phyloP scores from a whole-genome alignment of 2,797 vertebrate genomes.

The Premnoplex brunnescens region DNA sequence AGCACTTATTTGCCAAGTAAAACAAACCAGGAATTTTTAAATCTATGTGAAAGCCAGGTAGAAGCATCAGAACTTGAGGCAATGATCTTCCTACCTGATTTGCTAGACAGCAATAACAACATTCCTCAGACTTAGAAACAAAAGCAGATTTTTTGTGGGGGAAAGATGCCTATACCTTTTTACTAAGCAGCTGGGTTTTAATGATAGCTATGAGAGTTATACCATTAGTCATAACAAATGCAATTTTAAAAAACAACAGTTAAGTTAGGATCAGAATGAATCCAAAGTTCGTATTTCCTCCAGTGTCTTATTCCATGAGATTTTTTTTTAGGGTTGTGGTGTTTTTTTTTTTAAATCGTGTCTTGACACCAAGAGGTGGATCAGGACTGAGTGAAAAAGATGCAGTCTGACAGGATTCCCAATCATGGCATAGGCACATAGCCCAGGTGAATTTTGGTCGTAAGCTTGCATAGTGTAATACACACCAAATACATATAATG shows the following conservation, averaged over 20 bases:
- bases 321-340: too few species aligned
- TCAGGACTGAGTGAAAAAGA: background rate
- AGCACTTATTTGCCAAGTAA: background rate
- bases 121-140: background rate
- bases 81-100: background rate
- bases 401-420: background rate
- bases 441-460: background rate
- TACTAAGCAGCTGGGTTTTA: background rate
- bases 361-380: background rate
- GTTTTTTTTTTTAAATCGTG: too few species aligned
- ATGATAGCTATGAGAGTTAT: background rate
- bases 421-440: background rate
- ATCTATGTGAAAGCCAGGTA: background rate
- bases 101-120: background rate
- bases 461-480: background rate
- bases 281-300: background rate
- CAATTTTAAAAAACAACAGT: background rate
- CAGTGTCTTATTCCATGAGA: background rate
- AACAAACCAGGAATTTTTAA: background rate
- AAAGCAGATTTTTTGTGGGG: background rate
- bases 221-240: background rate
- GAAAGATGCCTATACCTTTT: background rate
- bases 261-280: background rate
- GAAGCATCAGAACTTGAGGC: background rate
- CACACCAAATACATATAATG: background rate